Base-by-base conservation (phyloP, 1,140 invertebrate genomes). In the Triops cancriformis region DNA sequence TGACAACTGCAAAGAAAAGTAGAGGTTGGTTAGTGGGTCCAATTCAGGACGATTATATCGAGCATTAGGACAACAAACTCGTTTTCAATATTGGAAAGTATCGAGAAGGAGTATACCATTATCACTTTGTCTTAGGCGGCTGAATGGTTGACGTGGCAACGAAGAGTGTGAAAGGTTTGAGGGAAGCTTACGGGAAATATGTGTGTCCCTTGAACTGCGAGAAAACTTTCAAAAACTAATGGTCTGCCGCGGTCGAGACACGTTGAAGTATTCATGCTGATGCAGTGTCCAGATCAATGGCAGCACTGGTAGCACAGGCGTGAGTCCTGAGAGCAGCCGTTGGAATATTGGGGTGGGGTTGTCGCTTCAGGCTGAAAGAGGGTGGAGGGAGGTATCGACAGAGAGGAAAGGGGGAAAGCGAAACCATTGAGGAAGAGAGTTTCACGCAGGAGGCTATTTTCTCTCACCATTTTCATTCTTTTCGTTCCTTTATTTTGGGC, bases 231-330 rank as follows among this genome's bases (percentile, higher is more conserved):
- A n/a, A n/a, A n/a, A n/a, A n/a, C n/a, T n/a, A n/a, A n/a, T n/a
- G n/a, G n/a, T n/a, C n/a, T n/a, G 2, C 31, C 31, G 31, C 2
- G 51, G 51, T 64, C 51, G 9, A 14, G 51, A 64, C 51, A 64
- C 51, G 51, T 64, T 64, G 51, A 64, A 64, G 18, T 64, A 64
- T 64, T 64, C 51, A 64, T 64, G 51, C 51, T 64, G 51, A 64
- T 64, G 51, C 51, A 64, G 51, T 64, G 51, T 64, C 10, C 51
- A 64, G 18, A 64, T 64, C 51, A 64, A 64, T 64, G 51, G 51
- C 18, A 37, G 31, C 31, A 64, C 51, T 64, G 18, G 51, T 64
- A 64, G 9, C 51, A 18, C 51, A 23, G 51, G 51, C 51, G 51
- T 64, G 51, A n/a, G 51, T 64, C 51, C 18, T 64, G 51, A 14